These are phyloP conservation scores for Macquaria ambigua DNA, from an alignment of 2,113 vertebrate genomes.

Conservation along the genomic window DNA sequence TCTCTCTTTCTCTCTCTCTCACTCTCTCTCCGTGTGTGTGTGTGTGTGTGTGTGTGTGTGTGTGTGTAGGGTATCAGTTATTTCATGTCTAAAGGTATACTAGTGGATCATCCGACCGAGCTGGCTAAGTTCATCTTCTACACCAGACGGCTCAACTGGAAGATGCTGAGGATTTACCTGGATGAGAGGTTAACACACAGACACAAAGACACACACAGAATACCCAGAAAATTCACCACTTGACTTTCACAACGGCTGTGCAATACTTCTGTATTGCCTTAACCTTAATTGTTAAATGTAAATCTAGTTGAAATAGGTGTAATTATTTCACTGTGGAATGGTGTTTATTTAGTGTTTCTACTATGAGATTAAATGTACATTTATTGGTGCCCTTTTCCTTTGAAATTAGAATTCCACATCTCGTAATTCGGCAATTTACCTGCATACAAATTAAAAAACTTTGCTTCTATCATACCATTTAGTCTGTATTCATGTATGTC, in stretches of 20 bases:
- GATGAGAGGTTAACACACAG: conserved; percentile 90
- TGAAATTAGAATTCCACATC: neutral
- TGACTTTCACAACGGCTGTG: neutral
- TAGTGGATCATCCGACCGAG: conserved; percentile 94
- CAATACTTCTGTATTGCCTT: neutral
- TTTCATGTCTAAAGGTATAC: conserved; percentile 96
- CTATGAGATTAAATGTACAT: neutral
- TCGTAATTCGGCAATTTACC: neutral
- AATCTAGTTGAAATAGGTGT: neutral
- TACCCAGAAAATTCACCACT: neutral
- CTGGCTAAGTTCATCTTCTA: conserved; percentile 99
- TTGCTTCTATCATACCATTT: neutral
- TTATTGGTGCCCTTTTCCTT: neutral
- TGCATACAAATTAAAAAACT: neutral
- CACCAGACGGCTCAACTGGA: conserved; percentile 98
- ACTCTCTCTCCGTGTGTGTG: conserved; percentile 26
- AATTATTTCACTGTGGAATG: neutral
- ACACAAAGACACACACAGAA: neutral
- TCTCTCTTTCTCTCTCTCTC: conserved; percentile 1
- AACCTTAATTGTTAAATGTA: neutral
- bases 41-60: conserved; percentile 21
- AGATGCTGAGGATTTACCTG: conserved; percentile 97
- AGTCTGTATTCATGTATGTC: neutral
- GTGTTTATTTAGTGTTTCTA: conserved; percentile 4
- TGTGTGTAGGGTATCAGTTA: conserved; percentile 92